Percentiles rank a stretch among this genome's conserved stretches.
These are phyloP conservation scores for Eledona agricola DNA, from an alignment of 2,888 invertebrate genomes.

Conservation along the genomic window DNA sequence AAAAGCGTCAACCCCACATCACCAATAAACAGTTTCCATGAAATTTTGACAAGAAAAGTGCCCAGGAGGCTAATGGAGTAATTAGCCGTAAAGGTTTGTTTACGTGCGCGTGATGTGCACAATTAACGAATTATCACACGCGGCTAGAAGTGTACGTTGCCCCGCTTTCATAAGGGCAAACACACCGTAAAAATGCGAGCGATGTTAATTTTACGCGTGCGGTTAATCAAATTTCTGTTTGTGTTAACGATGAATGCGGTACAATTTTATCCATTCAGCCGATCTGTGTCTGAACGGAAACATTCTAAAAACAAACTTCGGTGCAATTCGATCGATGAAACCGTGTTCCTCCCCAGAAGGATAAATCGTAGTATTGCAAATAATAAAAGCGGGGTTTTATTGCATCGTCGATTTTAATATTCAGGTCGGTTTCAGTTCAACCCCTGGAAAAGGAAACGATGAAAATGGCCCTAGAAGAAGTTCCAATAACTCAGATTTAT, in stretches of 20 bases:
- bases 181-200: not conserved
- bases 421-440: constrained; percentile 65
- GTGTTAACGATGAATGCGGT: not conserved
- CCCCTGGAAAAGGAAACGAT: constrained; percentile 76
- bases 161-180: not conserved
- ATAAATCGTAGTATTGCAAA: constrained; percentile 3
- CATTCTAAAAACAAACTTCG: constrained; percentile 6
- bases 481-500: constrained; percentile 71
- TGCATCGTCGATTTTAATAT: constrained; percentile 21
- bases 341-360: not conserved
- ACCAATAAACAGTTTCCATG: too few species aligned
- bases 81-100: too few species aligned
- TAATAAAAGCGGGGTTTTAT: not conserved
- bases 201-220: not conserved
- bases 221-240: constrained; percentile 9
- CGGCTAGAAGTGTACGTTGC: not conserved
- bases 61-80: constrained; percentile 3
- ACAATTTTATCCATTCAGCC: too few species aligned
- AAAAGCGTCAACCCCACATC: too few species aligned
- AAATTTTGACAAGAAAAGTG: too few species aligned
- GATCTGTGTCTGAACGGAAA: too few species aligned
- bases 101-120: too few species aligned
- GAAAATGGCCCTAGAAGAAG: constrained; percentile 76
- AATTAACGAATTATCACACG: too few species aligned
- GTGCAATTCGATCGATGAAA: not conserved